These are phyloP conservation scores for Meloidogyne floridensis DNA, from an alignment of 1,140 invertebrate genomes.

Conservation along the genomic window DNA sequence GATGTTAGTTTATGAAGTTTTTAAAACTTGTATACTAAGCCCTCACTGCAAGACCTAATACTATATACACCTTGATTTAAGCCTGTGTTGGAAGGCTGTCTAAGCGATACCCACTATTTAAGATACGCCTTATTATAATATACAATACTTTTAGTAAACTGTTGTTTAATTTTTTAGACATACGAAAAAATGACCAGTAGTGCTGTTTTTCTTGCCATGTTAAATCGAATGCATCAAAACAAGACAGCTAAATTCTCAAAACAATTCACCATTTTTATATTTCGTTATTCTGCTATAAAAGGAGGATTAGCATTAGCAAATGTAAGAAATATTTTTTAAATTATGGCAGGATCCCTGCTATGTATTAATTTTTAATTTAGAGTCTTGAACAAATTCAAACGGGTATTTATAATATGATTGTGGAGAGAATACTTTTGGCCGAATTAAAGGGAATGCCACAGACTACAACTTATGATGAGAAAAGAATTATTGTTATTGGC, in stretches of 20 bases:
- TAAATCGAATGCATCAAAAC: conserved; percentile 43
- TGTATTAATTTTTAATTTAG: conserved; percentile 24
- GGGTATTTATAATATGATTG: conserved; percentile 46
- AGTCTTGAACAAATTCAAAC: conserved; percentile 41
- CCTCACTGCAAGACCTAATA: too few relatives aligned
- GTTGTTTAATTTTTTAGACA: background rate
- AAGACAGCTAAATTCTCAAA: conserved; percentile 42
- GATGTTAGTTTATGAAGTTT: conserved; percentile 32
- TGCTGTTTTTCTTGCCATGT: conserved; percentile 42
- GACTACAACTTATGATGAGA: conserved; percentile 43
- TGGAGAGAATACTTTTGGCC: conserved; percentile 44
- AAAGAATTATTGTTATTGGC: conserved; percentile 40
- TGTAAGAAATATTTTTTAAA: conserved; percentile 18
- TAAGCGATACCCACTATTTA: too few relatives aligned
- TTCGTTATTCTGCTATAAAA: conserved; percentile 40
- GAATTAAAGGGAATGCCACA: conserved; percentile 47
- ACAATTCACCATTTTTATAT: conserved; percentile 42
- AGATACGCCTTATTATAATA: too few relatives aligned
- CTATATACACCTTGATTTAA: too few relatives aligned
- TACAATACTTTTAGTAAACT: too few relatives aligned
- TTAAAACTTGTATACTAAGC: background rate
- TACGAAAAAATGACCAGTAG: conserved; percentile 30
- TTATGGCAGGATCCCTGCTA: too few relatives aligned
- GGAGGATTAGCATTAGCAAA: conserved; percentile 37
- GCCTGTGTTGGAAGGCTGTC: too few relatives aligned